Conservation (phyloP, 2,888 invertebrate genomes). For the Syritta pipiens region DNA sequence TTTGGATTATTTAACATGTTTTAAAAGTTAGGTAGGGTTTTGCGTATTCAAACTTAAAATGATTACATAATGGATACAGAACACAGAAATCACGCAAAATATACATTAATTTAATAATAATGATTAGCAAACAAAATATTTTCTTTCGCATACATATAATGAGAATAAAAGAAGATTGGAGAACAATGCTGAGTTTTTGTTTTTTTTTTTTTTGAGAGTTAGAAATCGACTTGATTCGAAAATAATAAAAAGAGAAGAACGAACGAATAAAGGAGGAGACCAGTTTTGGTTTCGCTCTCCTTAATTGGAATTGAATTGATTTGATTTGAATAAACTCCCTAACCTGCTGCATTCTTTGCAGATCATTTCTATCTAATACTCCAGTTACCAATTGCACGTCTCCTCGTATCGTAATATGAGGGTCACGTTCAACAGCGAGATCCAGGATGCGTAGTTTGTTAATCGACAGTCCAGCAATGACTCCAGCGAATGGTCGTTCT, state of each 20-base stretch:
- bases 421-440: slow-evolving; percentile 90
- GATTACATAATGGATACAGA: slow-evolving; percentile 13
- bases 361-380: slow-evolving; percentile 87
- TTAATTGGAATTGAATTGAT: slow-evolving; percentile 73
- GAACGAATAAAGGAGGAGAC: slow-evolving; percentile 67
- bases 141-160: slow-evolving; percentile 70
- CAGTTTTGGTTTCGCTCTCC: slow-evolving; percentile 61
- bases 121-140: slow-evolving; percentile 50
- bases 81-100: slow-evolving; percentile 33
- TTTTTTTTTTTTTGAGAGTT: slow-evolving; percentile 70
- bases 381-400: slow-evolving; percentile 90
- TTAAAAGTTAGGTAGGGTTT: background rate
- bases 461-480: slow-evolving; percentile 93
- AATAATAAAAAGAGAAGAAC: slow-evolving; percentile 76
- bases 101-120: slow-evolving; percentile 25
- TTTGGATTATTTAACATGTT: background rate
- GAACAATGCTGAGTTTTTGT: slow-evolving; percentile 73
- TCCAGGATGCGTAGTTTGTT: slow-evolving; percentile 92
- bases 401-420: slow-evolving; percentile 87
- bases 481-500: slow-evolving; percentile 91
- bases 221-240: slow-evolving; percentile 74
- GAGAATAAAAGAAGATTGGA: slow-evolving; percentile 71
- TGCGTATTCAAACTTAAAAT: slow-evolving; percentile 17
- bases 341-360: slow-evolving; percentile 94
- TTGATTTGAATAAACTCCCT: slow-evolving; percentile 79